Evolutionary conservation across 2,113 vertebrate genomes (phyloP), one percentile per base, ranked within the genome.

Genomic region (Noctilio leporinus): DNA sequence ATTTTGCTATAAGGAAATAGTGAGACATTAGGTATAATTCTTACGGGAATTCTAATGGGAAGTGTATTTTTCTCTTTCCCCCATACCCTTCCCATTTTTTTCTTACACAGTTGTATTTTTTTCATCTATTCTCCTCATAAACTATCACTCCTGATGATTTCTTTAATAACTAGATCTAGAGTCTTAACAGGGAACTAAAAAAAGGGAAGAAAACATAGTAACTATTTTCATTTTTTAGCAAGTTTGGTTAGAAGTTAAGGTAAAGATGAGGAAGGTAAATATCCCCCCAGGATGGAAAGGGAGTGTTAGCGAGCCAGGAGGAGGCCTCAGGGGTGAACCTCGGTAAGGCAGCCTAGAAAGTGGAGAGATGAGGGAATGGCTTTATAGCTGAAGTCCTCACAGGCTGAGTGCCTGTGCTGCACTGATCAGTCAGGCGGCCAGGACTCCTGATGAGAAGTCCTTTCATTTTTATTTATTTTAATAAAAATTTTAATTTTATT

Each of bases 161-260:
- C 45, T 90, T 78, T 93, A 85, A 88, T 77, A 94, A 64, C 43
- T 28, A 84, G 35, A 64, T 35, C n/a, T 86, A 76, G 77, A 70
- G 11, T 75, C 43, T 78, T 84, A 72, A 62, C 22, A 69, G 28
- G 43, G 43, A 83, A 75, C 20, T 86, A 33, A 51, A 87, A 57
- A 83, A 55, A 55, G 24, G 59, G 33, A 26, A 35, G 43, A 35
- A 28, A 24, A 43, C 10, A 38, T 47, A 22, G 4, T 76, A 12
- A 28, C 57, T 65, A 70, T 65, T 73, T 82, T 62, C 7, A 59
- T 85, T 91, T n/a, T 69, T 91, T 86, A 89, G 77, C 57, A 96
- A 88, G 65, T 92, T 96, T 96, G 78, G 49, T 80, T n/a, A 88
- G 85, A 92, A 90, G 87, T 80, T 83, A 69, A 95, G 65, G 30